Evolutionary conservation across 2,888 invertebrate species (phyloP), one percentile per base, ranked within the genome.

Genomic region (Argynnis bischoffii): DNA sequence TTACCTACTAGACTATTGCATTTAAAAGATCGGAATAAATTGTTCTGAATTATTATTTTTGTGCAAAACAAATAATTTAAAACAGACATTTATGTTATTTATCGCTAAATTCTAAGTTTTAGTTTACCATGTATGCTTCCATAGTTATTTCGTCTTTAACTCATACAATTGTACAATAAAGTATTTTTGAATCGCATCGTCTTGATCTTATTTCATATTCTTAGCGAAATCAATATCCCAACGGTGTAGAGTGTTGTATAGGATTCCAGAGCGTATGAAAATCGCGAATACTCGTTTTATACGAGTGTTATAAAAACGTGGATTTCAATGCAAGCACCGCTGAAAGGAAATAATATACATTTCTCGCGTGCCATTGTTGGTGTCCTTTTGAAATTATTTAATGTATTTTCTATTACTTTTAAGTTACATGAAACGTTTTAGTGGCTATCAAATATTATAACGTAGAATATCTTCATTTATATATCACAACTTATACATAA

Each of bases 261-360:
- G 35, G 61, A 61, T 61, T 61, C 51, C 53, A n/a, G 21, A 61
- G 51, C 61, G 53, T 61, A 35, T 51, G 61, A 53, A 61, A 61
- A 61, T 61, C 61, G 61, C 51, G 51, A 61, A 61, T 41, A 51
- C 51, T 51, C 11, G 35, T 41, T 15, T 35, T 51, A 41, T 53
- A 61, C 60, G 35, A 61, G 51, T 61, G 61, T 53, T 51, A 61
- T 61, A 35, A 61, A 61, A 61, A 51, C 41, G 61, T 53, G 53
- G 35, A 35, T 51, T 59, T 59, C 48, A 59, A 59, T 51, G 35
- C 61, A 61, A 53, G 15, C 41, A 53, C 15, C 53, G 51, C 41
- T 61, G 61, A 41, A 59, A 59, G 59, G 59, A 59, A 59, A 59
- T 59, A 59, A 59, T 59, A 48, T 59, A 59, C 59, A 59, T 59